Conservation (phyloP, 2,113 vertebrate species). For the Perognathus longimembris region DNA sequence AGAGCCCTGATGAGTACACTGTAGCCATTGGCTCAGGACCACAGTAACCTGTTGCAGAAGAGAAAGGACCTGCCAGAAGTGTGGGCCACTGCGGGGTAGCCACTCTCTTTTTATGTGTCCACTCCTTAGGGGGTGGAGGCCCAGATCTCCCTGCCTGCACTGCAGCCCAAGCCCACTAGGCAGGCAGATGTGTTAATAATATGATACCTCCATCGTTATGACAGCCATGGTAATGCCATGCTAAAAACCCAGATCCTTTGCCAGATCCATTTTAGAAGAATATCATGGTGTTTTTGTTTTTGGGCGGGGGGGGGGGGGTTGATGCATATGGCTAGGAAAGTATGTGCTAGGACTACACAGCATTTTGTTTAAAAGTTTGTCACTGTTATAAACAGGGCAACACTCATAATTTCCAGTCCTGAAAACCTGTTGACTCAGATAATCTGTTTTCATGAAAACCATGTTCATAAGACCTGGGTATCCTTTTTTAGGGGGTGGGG, state of each 20-base stretch:
- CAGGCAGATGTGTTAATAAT: conserved; percentile 58
- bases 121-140: conserved; percentile 16
- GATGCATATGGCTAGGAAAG: conserved; percentile 88
- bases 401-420: conserved; percentile 90
- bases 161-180: neutral
- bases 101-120: conserved; percentile 66
- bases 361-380: conserved; percentile 91
- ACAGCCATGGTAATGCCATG: conserved; percentile 80
- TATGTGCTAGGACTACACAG: conserved; percentile 88
- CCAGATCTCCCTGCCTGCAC: conserved; percentile 76
- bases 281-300: conserved; percentile 89
- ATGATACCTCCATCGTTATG: neutral
- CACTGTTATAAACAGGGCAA: conserved; percentile 89
- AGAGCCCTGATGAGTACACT: conserved; percentile 70
- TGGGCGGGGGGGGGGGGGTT: conserved; percentile 62
- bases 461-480: conserved; percentile 73
- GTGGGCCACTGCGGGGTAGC: conserved; percentile 20
- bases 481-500: conserved; percentile 59
- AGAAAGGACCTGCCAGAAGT: conserved; percentile 77
- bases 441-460: conserved; percentile 87
- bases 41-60: conserved; percentile 69
- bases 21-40: conserved; percentile 64
- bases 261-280: conserved; percentile 87
- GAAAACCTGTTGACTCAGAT: conserved; percentile 92
- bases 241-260: conserved; percentile 83